phyloP scores from a whole-genome alignment of 2,113 vertebrate genomes.

The Zingel zingel region DNA sequence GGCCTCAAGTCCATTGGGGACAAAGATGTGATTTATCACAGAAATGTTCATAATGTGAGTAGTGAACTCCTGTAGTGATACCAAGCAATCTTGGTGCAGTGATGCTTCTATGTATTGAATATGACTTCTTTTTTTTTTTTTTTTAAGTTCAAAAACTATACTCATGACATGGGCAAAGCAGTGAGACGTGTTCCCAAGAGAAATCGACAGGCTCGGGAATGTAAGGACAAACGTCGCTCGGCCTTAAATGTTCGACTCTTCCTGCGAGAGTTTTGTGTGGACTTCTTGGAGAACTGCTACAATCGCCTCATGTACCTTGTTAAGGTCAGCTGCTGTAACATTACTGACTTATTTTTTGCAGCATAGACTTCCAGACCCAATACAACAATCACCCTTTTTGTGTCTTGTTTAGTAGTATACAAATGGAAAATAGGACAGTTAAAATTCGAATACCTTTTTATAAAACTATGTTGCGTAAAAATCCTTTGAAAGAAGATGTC shows the following conservation, averaged over 20 bases:
- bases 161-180: slow-evolving; percentile 91
- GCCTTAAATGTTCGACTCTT: slow-evolving; percentile 94
- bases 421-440: not conserved
- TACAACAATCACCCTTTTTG: not conserved
- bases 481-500: not conserved
- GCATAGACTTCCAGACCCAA: not conserved
- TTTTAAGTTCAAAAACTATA: slow-evolving; percentile 90
- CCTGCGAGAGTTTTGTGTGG: slow-evolving; percentile 91
- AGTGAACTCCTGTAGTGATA: not conserved
- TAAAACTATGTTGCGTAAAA: not conserved
- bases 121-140: not conserved
- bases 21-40: slow-evolving; percentile 92
- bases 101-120: not conserved
- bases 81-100: not conserved
- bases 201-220: slow-evolving; percentile 85
- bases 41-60: slow-evolving; percentile 92
- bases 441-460: not conserved
- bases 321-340: slow-evolving; percentile 84
- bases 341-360: not conserved
- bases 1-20: slow-evolving; percentile 94
- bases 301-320: slow-evolving; percentile 95
- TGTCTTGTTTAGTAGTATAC: not conserved
- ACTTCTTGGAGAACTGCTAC: slow-evolving; percentile 95
- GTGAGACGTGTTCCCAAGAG: slow-evolving; percentile 86
- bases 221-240: slow-evolving; percentile 84